A percentile compares a stretch with the other conserved stretches of the same genome.
These are phyloP conservation scores for Noturus placidus DNA, from an alignment of 2,113 vertebrate genomes.

Conservation along the genomic window DNA sequence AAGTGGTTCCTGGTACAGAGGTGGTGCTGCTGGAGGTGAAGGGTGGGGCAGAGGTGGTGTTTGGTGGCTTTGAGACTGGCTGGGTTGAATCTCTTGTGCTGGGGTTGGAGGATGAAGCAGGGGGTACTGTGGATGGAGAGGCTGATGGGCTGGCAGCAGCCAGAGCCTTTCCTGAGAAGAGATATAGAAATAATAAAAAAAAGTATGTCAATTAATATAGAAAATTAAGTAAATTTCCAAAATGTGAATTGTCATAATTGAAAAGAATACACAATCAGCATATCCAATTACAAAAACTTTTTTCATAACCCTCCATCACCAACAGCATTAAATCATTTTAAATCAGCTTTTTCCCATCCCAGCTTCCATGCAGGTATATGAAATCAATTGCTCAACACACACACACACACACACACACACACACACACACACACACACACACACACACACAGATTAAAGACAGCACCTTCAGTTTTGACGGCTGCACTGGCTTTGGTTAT, in stretches of 20 bases:
- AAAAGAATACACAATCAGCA: not conserved
- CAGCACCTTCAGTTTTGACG: conserved; percentile 77
- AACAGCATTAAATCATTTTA: too few relatives aligned
- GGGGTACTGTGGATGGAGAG: conserved; percentile 72
- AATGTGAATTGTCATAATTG: not conserved
- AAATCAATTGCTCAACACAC: not conserved
- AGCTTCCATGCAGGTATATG: not conserved
- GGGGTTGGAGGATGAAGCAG: conserved; percentile 69
- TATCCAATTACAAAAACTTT: not conserved
- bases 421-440: not conserved
- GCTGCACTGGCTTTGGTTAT: conserved; percentile 75
- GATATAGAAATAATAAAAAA: conserved; percentile 43
- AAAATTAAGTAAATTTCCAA: not conserved
- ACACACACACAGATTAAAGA: not conserved
- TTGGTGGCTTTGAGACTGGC: conserved; percentile 69
- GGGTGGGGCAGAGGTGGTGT: conserved; percentile 61
- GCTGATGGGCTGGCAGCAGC: conserved; percentile 70
- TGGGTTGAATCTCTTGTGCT: conserved; percentile 75
- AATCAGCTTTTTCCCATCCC: not conserved
- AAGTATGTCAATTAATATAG: not conserved
- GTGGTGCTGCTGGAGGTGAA: conserved; percentile 66
- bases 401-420: not conserved
- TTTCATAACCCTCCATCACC: not conserved
- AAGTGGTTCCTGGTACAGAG: conserved; percentile 60
- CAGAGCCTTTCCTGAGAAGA: conserved; percentile 77